phyloP scores from a whole-genome alignment of 1,140 invertebrate species.

The Lanistes nyassanus region DNA sequence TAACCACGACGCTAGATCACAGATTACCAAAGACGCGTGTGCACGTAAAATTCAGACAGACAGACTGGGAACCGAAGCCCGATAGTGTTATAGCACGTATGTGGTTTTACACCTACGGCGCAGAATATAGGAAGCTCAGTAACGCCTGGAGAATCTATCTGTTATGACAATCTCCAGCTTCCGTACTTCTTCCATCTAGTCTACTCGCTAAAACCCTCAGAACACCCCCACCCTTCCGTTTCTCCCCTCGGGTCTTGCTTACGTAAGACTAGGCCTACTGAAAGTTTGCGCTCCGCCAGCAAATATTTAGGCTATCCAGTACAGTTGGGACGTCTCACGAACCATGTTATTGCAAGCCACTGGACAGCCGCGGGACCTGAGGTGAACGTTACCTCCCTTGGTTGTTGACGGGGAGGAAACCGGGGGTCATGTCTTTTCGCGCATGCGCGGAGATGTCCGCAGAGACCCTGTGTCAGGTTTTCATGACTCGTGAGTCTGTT shows the following conservation, averaged over 20 bases:
- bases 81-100: too few relatives aligned
- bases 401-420: not conserved
- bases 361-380: constrained; percentile 1
- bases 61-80: too few relatives aligned
- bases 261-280: not conserved
- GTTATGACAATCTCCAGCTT: not conserved
- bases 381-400: constrained; percentile 2
- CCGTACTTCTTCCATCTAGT: not conserved
- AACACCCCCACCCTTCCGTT: not conserved
- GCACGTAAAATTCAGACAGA: too few relatives aligned
- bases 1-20: too few relatives aligned
- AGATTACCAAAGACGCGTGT: too few relatives aligned
- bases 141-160: too few relatives aligned
- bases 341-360: constrained; percentile 1
- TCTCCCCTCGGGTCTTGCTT: not conserved
- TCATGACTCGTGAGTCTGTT: too few relatives aligned
- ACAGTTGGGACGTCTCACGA: not conserved
- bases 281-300: not conserved
- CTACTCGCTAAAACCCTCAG: not conserved
- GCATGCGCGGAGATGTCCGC: not conserved
- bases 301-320: constrained; percentile 2
- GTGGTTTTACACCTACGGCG: too few relatives aligned
- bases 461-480: not conserved
- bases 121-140: too few relatives aligned
- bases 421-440: not conserved